phyloP scores from a whole-genome alignment of 2,113 vertebrate genomes.

The Arenaria interpres region DNA sequence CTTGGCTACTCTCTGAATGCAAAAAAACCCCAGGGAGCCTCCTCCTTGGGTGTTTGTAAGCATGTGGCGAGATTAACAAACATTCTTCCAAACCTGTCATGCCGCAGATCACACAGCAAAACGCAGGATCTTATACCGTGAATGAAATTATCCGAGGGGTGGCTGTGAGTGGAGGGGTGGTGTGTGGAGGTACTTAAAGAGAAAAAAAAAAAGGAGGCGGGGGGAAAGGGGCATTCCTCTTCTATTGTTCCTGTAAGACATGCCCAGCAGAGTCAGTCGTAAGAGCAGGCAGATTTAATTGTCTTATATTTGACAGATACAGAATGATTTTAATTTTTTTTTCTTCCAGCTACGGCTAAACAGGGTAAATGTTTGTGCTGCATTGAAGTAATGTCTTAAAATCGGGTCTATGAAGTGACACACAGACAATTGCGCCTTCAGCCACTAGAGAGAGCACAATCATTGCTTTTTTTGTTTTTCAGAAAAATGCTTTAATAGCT shows the following conservation, averaged over 20 bases:
- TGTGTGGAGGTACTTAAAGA: background rate
- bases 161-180: too few relatives aligned
- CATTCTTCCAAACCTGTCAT: background rate
- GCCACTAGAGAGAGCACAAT: background rate
- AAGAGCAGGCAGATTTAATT: background rate
- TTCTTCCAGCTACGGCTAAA: background rate
- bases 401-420: background rate
- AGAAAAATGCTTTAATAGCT: background rate
- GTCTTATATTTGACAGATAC: background rate
- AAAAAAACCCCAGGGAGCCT: background rate
- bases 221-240: background rate
- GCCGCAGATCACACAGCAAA: background rate
- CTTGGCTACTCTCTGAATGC: background rate
- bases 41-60: background rate
- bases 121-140: background rate
- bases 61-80: background rate
- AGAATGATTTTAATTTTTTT: background rate
- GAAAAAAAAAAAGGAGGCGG: background rate
- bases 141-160: background rate
- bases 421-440: background rate
- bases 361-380: background rate
- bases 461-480: background rate
- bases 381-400: background rate
- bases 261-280: background rate
- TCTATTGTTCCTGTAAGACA: background rate